Percentiles rank a stretch among this genome's conserved stretches.
Evolutionary conservation across 2,797 vertebrate genomes (phyloP).

Genomic region (Aldrovandia affinis): DNA sequence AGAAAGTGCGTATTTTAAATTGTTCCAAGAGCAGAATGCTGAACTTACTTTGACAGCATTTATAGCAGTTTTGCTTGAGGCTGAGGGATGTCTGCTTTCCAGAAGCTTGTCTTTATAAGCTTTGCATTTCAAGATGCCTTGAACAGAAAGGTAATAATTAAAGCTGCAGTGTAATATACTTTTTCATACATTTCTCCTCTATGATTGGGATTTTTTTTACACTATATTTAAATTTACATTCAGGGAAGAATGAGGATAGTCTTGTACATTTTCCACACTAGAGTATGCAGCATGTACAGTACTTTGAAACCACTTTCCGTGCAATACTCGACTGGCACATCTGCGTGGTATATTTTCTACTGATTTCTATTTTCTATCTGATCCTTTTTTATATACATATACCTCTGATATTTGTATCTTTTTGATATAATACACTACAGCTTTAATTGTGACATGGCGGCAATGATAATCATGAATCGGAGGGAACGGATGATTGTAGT

Average conservation of each 20-base stretch:
- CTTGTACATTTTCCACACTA: background rate
- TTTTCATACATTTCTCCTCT: background rate
- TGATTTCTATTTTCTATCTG: background rate
- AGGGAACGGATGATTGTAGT: background rate
- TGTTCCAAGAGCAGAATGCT: background rate
- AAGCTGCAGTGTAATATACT: conserved; percentile 23
- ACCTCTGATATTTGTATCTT: background rate
- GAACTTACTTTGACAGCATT: conserved; percentile 6
- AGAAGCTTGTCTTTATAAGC: conserved; percentile 6
- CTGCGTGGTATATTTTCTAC: background rate
- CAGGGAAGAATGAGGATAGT: background rate
- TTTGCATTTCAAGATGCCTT: background rate
- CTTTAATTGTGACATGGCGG: conserved; percentile 23
- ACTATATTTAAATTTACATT: background rate
- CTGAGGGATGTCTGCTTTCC: conserved; percentile 23
- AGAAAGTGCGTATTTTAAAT: background rate
- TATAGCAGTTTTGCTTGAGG: conserved; percentile 11
- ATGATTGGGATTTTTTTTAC: background rate
- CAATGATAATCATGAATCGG: background rate
- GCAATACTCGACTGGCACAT: conserved; percentile 3
- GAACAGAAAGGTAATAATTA: conserved; percentile 8
- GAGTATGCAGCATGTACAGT: background rate
- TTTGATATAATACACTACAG: conserved; percentile 27
- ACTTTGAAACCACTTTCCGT: background rate
- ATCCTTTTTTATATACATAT: background rate